phyloP scores from a whole-genome alignment of 2,888 invertebrate genomes.

The Leptarthrus brevirostris region DNA sequence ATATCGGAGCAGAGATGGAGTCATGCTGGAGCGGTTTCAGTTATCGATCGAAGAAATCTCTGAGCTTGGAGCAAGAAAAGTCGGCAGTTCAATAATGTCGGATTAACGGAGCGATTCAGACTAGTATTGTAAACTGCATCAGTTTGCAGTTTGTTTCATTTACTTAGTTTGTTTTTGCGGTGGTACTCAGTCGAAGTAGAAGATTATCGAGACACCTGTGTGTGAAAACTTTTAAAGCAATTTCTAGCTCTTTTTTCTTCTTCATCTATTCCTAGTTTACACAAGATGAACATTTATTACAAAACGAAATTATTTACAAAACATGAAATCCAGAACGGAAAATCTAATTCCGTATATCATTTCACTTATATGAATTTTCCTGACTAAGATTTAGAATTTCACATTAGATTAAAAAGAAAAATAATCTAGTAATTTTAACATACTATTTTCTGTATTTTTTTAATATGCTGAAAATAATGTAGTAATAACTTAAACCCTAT shows the following conservation, averaged over 20 bases:
- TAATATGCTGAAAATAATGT: too few species aligned
- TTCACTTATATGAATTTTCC: too few species aligned
- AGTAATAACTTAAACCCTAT: too few species aligned
- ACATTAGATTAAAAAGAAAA: too few species aligned
- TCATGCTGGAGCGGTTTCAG: constrained; percentile 32
- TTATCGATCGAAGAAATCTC: constrained; percentile 44
- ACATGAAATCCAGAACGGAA: too few species aligned
- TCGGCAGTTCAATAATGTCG: constrained; percentile 42
- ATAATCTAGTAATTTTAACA: too few species aligned
- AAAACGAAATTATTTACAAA: too few species aligned
- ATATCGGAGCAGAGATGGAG: constrained; percentile 7
- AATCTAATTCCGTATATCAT: too few species aligned
- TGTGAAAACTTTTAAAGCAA: constrained; percentile 44
- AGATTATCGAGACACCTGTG: constrained; percentile 48
- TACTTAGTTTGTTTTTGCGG: constrained; percentile 19
- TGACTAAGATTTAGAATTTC: too few species aligned
- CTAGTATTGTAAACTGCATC: constrained; percentile 2
- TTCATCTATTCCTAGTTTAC: constrained; percentile 2
- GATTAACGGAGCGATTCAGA: constrained; percentile 23
- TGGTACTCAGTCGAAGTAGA: constrained; percentile 17
- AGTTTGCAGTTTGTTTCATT: constrained; percentile 1
- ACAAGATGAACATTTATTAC: constrained; percentile 4
- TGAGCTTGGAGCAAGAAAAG: constrained; percentile 43
- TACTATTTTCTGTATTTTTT: too few species aligned
- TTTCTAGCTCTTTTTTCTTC: constrained; percentile 24